Base-by-base conservation (phyloP, 2,797 vertebrate species). In the Danio aesculapii region DNA sequence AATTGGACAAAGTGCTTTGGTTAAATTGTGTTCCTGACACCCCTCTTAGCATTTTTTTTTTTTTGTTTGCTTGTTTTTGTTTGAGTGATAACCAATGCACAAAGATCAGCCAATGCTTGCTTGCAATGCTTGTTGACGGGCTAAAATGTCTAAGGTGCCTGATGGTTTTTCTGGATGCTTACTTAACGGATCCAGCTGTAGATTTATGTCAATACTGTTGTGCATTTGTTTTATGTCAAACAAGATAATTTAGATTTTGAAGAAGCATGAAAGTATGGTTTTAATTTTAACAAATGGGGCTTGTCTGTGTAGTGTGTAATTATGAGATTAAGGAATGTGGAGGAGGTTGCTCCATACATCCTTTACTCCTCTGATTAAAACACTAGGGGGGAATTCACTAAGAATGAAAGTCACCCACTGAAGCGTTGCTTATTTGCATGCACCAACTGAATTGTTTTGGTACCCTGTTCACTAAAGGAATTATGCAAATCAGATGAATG, bases 241-340 rank as follows among this genome's bases (percentile, higher is more conserved):
- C 21, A 53, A 12, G 5, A 50, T 50, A 50, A 68, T 68, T 68
- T 50, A 30, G 66, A 39, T 68, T 75, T 49, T 50, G 53, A 49
- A 67, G 11, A 39, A 59, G 67, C 19, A 59, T 50, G 47, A 17
- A 70, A 30, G 71, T 73, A 75, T 78, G 59, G 52, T 61, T 79
- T 85, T 68, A 63, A 77, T 85, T 85, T 62, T 75, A 70, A 30
- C 21, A 64, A 82, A 81, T 82, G 57, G 57, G 19, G 6, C 3
- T 5, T 43, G 43, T 58, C 16, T 13, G 16, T 30, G 16, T 66
- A 75, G 44, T 39, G 39, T 58, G 68, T 52, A 78, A 75, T 82
- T 82, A 41, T n/a, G 58, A 43, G 43, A 19, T 74, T 8, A 41
- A n/a, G 49, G 19, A 49, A 53, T 58, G 19, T 14, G 7, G 59